Base-by-base conservation (phyloP, 2,797 vertebrate genomes). In the Chromis chromis region DNA sequence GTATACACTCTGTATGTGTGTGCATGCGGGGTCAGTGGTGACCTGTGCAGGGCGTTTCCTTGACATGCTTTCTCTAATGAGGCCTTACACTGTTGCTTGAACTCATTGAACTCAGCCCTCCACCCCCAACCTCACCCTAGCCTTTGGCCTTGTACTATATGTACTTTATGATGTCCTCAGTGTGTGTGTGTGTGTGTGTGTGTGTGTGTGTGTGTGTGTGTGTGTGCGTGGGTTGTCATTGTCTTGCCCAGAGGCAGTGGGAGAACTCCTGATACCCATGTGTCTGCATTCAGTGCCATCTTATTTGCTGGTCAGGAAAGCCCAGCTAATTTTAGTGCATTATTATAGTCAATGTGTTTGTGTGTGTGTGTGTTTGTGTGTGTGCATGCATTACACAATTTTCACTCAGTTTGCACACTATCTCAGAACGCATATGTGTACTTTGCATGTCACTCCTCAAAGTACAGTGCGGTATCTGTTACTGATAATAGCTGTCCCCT, bases 401-500 rank as follows among this genome's bases (percentile, higher is more conserved):
- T 69, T 65, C 40, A 48, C 42, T 16, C 17, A 24, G 22, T 62
- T 46, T 60, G 48, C 50, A 63, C 4, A 12, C 40, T 84, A 82
- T 83, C 85, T 83, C 31, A 24, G 16, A 46, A 46, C 42, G 84
- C 78, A 81, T 53, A 46, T 77, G 67, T 78, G 55, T 22, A 39
- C 28, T 46, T n/a, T 66, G 49, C 62, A 60, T 84, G 75, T 84
- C 76, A 63, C 82, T 79, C 69, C 50, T 85, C 24, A 53, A 54
- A 55, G 48, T 74, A 53, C 77, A 74, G 62, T 53, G 14, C 14
- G 46, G 19, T 82, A 80, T 85, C 74, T 86, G 72, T 44, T 59
- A 46, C 83, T 90, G 83, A 86, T 84, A 86, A 65, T 59, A 74
- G 54, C 54, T 63, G 59, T 56, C 81, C 46, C 36, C 40, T 78